Conservation (phyloP, 2,113 vertebrate genomes). For the Upupa epops region DNA sequence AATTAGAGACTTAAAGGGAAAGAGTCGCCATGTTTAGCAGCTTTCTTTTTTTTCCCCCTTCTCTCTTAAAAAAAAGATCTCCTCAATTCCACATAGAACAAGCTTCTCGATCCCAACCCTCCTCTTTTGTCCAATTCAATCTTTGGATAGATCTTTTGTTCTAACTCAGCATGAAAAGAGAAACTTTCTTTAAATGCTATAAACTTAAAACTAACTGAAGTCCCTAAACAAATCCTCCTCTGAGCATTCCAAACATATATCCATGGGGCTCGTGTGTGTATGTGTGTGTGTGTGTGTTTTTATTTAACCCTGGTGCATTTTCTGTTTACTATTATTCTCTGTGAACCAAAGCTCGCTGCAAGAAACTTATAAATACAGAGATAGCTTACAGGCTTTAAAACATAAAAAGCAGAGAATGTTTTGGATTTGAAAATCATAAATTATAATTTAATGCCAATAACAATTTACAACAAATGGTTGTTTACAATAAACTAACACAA, state of each 20-base stretch:
- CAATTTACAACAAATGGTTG: constrained; percentile 99
- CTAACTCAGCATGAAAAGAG: constrained; percentile 83
- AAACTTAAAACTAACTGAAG: constrained; percentile 80
- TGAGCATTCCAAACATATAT: constrained; percentile 72
- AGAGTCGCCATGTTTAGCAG: constrained; percentile 79
- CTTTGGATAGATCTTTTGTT: constrained; percentile 81
- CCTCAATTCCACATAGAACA: constrained; percentile 77
- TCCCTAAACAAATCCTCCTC: constrained; percentile 80
- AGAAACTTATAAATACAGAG: constrained; percentile 69
- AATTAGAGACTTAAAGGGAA: constrained; percentile 72
- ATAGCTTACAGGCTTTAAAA: constrained; percentile 64
- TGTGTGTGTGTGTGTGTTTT: constrained; percentile 53
- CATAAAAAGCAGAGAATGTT: constrained; percentile 87
- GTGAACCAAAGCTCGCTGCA: constrained; percentile 65
- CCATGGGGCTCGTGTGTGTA: constrained; percentile 13
- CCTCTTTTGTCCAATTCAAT: constrained; percentile 79
- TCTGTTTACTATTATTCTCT: constrained; percentile 67
- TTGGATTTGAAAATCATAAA: constrained; percentile 98
- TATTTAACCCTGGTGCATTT: constrained; percentile 70
- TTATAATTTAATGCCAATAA: constrained; percentile 99
- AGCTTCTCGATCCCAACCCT: constrained; percentile 76
- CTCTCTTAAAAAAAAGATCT: constrained; percentile 30
- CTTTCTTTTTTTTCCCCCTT: background rate
- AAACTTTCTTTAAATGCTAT: constrained; percentile 84
- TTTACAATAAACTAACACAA: constrained; percentile 99